Conservation (phyloP, 1,140 invertebrate species). For the Macrosteles quadrilineatus region DNA sequence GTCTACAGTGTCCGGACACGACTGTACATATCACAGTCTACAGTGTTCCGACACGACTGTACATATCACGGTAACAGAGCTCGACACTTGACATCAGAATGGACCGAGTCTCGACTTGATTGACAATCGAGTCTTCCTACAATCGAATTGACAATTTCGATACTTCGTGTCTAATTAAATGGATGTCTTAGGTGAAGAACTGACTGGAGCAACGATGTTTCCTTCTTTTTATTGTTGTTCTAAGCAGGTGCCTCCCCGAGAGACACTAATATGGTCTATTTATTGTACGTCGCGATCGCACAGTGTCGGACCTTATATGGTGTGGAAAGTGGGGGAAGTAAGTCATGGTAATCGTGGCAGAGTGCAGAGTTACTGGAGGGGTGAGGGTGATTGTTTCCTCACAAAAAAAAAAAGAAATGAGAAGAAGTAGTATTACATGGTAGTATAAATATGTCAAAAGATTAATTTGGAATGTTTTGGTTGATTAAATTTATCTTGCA, state of each 20-base stretch:
- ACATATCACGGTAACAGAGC: conserved; percentile 25
- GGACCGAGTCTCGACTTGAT: conserved; percentile 22
- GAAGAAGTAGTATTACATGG: too few relatives aligned
- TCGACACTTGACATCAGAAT: conserved; percentile 28
- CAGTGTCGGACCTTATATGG: too few relatives aligned
- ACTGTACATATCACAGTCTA: too few relatives aligned
- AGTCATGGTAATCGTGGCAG: too few relatives aligned
- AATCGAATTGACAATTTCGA: conserved; percentile 32
- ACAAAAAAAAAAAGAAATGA: too few relatives aligned
- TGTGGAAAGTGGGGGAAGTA: too few relatives aligned
- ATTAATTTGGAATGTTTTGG: too few relatives aligned
- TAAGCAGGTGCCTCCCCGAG: conserved; percentile 1
- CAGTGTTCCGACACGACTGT: conserved; percentile 2
- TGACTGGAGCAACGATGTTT: conserved; percentile 25
- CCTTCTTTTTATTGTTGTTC: conserved; percentile 12
- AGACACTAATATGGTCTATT: conserved; percentile 24
- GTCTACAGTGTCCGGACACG: too few relatives aligned
- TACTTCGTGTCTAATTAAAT: conserved; percentile 33
- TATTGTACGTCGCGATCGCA: conserved; percentile 5
- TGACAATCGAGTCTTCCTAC: conserved; percentile 31
- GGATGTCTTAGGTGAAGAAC: conserved; percentile 32
- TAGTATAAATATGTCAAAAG: too few relatives aligned
- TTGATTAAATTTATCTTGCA: too few relatives aligned
- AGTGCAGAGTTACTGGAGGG: too few relatives aligned
- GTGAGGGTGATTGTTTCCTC: too few relatives aligned